Base-by-base conservation (phyloP, 2,113 vertebrate genomes). In the Anser cygnoides region DNA sequence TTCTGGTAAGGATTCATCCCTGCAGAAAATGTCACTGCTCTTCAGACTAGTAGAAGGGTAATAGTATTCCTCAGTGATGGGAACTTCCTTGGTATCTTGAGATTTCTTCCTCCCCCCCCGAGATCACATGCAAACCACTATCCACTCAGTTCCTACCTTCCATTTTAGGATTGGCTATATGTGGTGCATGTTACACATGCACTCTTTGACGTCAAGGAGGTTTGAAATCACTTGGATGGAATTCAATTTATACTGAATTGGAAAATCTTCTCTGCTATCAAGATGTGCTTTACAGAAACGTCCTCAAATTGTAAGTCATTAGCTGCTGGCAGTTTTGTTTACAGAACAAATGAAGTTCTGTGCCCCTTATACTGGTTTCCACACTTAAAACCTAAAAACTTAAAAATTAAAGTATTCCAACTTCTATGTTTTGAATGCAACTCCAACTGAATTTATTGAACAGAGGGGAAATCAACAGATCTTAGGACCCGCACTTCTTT, bases 211-310 rank as follows among this genome's bases (percentile, higher is more conserved):
- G 84, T 57, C 37, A 72, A 43, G 84, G 61, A 80, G 46, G 72
- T 61, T 31, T 85, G 67, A 90, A 93, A 90, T 90, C 88, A 73
- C 35, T 78, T 94, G 91, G 84, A 95, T 63, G 39, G 29, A 71
- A 90, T 73, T 78, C 84, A 93, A 4, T 73, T 77, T 80, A 70
- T 88, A 90, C 35, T 83, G 50, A 90, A 90, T 75, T 84, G 43
- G 79, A 96, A 96, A 96, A 95, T 55, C 52, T 61, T 86, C 72
- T 77, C 55, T 81, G 31, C 54, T 94, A 92, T 78, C 74, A 88
- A 84, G 67, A 89, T 18, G 11, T 90, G 46, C 86, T 93, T 92
- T 52, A 88, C 17, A 37, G 52, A 96, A 96, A 94, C 68, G 68
- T 86, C 26, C 3, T 86, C 79, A 91, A 79, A 96, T 91, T 31